Evolutionary conservation across 2,113 vertebrate species (phyloP).

Genomic region (Microcebus lehilahytsara): DNA sequence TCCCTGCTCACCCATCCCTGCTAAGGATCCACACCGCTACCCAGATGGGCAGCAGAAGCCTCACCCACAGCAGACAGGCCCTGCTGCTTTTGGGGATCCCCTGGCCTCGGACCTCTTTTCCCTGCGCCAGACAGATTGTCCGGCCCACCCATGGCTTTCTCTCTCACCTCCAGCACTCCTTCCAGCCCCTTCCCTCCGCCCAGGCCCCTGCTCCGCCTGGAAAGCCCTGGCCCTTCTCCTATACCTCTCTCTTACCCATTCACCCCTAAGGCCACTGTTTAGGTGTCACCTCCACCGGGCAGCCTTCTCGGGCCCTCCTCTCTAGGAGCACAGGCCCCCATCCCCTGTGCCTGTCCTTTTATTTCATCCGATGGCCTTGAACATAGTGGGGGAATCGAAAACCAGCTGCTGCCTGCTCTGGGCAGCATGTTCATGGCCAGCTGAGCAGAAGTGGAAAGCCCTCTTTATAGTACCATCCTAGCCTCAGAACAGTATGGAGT

Average conservation of each 20-base stretch:
- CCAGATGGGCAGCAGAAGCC: neutral
- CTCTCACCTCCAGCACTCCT: neutral
- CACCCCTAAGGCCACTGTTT: neutral
- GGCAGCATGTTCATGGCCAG: neutral
- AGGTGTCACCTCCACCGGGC: neutral
- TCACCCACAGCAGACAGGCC: neutral
- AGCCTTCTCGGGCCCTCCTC: neutral
- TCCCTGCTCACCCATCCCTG: neutral
- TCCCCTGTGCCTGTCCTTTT: neutral
- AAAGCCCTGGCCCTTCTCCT: neutral
- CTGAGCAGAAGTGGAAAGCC: neutral
- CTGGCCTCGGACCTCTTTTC: neutral
- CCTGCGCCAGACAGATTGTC: neutral
- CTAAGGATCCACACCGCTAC: neutral
- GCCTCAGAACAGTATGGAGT: neutral
- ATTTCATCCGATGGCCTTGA: neutral
- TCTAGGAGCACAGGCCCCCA: neutral
- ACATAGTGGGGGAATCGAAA: neutral
- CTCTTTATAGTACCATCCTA: neutral
- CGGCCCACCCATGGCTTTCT: neutral
- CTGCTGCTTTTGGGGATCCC: neutral
- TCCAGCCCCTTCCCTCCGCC: no score
- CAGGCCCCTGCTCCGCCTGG: neutral
- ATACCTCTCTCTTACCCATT: neutral
- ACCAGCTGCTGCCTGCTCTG: neutral